phyloP scores from a whole-genome alignment of 2,113 vertebrate genomes.

The Callipepla californica region DNA sequence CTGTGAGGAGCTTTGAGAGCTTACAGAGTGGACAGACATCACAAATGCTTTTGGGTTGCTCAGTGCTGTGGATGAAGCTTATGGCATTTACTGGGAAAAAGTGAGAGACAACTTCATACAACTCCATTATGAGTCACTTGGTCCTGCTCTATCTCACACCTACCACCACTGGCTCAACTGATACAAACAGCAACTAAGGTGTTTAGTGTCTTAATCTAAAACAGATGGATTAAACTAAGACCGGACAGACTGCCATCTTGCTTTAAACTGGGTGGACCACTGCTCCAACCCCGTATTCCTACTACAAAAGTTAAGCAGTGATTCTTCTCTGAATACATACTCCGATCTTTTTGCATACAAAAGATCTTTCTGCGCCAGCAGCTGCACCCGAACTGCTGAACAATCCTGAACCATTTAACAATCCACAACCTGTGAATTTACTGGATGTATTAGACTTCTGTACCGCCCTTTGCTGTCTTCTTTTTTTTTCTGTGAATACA shows the following conservation, averaged over 20 bases:
- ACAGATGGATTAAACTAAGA: no score
- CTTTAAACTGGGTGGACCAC: not conserved
- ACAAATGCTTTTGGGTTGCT: not conserved
- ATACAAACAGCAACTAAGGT: not conserved
- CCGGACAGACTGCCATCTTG: not conserved
- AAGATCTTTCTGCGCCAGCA: not conserved
- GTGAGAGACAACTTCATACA: not conserved
- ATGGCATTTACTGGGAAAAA: not conserved
- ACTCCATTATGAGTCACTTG: not conserved
- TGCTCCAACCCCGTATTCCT: not conserved
- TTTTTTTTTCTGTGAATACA: not conserved
- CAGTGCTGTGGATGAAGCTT: not conserved
- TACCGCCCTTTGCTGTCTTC: not conserved
- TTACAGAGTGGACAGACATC: not conserved
- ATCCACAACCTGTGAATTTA: not conserved
- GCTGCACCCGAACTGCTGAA: not conserved
- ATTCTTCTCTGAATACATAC: not conserved
- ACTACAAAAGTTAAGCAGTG: not conserved
- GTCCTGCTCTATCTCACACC: not conserved
- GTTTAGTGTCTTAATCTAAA: not conserved
- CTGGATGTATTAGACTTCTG: not conserved
- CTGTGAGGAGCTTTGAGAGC: fast-evolving
- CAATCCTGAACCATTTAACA: not conserved
- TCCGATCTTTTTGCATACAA: not conserved
- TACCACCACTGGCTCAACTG: not conserved